These are phyloP conservation scores for Gymnocheta viridis DNA, from an alignment of 2,888 invertebrate species.

Conservation along the genomic window DNA sequence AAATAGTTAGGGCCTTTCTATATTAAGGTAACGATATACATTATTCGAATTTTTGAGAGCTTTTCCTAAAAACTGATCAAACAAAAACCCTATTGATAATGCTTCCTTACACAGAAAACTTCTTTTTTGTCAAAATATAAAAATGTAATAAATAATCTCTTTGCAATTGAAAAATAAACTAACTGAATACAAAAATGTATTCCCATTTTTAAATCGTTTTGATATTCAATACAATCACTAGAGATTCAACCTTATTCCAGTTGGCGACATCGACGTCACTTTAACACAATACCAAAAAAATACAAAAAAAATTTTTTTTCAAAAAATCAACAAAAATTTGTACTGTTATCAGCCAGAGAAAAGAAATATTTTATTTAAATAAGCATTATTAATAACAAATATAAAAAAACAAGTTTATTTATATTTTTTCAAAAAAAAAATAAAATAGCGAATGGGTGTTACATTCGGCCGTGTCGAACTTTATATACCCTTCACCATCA, in stretches of 20 bases:
- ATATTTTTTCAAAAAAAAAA: conserved; percentile 9
- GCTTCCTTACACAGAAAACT: too few species aligned
- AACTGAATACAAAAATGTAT: neutral
- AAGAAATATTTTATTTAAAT: neutral
- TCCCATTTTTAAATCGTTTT: neutral
- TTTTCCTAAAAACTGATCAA: too few species aligned
- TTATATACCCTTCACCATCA: neutral
- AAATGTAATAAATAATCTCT: too few species aligned
- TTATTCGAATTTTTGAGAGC: too few species aligned
- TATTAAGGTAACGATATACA: too few species aligned
- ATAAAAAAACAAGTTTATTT: conserved; percentile 42
- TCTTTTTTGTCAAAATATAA: too few species aligned
- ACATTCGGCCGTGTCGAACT: neutral
- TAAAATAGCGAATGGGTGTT: neutral
- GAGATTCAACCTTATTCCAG: too few species aligned
- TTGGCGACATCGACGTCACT: too few species aligned
- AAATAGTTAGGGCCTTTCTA: too few species aligned
- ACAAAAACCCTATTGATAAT: too few species aligned
- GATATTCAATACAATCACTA: neutral
- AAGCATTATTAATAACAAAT: conserved; percentile 25
- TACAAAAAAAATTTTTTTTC: neutral
- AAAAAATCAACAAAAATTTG: conserved; percentile 2
- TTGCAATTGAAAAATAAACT: too few species aligned
- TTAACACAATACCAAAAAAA: neutral
- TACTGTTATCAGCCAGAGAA: conserved; percentile 32